Evolutionary conservation across 1,140 invertebrate genomes (phyloP).

Genomic region (Rhopalosiphum maidis): DNA sequence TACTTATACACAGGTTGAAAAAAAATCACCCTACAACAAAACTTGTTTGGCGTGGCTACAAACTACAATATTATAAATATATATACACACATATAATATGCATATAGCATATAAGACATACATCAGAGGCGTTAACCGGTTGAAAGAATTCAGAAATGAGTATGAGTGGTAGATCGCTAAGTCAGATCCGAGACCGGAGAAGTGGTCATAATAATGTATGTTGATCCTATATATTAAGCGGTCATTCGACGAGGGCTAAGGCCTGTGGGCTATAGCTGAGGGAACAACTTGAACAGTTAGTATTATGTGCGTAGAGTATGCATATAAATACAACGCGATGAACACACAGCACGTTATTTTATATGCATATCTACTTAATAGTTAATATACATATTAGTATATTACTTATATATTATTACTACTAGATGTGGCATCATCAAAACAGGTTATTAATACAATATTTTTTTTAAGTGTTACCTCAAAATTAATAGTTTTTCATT

Average conservation of each 20-base stretch:
- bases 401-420: neutral
- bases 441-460: neutral
- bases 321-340: neutral
- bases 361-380: neutral
- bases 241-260: neutral
- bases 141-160: neutral
- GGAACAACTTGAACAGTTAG: neutral
- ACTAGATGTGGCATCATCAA: neutral
- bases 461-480: neutral
- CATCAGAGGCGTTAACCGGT: neutral
- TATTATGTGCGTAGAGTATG: neutral
- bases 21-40: neutral
- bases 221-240: neutral
- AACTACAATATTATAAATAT: neutral
- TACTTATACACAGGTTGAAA: neutral
- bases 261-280: neutral
- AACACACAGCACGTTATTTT: neutral
- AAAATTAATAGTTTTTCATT: neutral
- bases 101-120: neutral
- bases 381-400: neutral
- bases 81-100: neutral
- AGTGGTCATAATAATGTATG: slow-evolving; percentile 4
- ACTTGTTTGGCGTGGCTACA: neutral
- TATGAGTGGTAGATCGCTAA: neutral
- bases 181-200: neutral